phyloP scores from a whole-genome alignment of 2,797 vertebrate genomes.

The Cyprinella venusta region DNA sequence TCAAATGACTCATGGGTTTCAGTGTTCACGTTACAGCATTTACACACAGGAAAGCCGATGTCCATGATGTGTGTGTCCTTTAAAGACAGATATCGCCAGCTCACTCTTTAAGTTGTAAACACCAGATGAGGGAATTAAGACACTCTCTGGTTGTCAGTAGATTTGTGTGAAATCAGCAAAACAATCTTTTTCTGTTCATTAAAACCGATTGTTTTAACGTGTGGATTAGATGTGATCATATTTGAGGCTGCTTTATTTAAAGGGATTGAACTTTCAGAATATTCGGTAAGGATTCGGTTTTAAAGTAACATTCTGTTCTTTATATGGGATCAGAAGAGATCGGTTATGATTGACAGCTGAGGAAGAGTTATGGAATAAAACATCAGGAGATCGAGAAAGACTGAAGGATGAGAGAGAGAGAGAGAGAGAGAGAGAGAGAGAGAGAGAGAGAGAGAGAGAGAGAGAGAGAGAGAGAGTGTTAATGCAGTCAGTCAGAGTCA shows the following conservation, averaged over 20 bases:
- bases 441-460: neutral
- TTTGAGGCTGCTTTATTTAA: neutral
- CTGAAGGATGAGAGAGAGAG: neutral
- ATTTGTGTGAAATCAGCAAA: neutral
- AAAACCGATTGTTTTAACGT: too few species aligned
- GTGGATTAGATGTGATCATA: too few species aligned
- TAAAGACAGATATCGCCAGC: neutral
- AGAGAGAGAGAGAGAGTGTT: neutral
- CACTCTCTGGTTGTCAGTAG: neutral
- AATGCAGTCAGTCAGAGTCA: neutral
- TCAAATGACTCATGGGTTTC: too few species aligned
- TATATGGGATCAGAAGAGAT: neutral
- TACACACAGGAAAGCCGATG: too few species aligned
- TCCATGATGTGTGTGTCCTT: too few species aligned
- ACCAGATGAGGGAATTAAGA: neutral
- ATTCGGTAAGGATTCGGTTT: neutral
- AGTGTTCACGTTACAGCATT: too few species aligned
- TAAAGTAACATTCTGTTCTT: neutral
- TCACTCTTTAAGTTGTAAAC: too few species aligned
- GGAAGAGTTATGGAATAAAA: neutral
- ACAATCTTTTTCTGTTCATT: neutral
- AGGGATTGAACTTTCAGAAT: neutral
- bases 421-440: too few species aligned
- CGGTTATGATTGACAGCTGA: neutral
- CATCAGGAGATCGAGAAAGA: neutral